Evolutionary conservation across 2,888 invertebrate genomes (phyloP).

Genomic region (Polylopha cassiicola): DNA sequence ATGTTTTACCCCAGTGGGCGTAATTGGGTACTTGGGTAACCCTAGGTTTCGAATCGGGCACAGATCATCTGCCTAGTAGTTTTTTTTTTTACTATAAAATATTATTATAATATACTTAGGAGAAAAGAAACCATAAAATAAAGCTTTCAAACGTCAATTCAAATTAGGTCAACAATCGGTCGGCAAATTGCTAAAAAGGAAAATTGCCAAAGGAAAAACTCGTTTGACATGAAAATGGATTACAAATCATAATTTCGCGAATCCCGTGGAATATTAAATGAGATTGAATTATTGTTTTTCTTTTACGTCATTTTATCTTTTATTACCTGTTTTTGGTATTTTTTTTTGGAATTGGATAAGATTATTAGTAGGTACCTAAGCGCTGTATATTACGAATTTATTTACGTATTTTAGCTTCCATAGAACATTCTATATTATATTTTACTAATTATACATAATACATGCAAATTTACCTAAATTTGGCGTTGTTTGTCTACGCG

Average conservation of each 20-base stretch:
- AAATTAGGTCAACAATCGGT: constrained; percentile 17
- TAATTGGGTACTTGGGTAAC: no score
- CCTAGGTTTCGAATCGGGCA: no score
- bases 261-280: constrained; percentile 7
- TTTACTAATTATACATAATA: no score
- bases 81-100: no score
- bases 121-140: constrained; percentile 13
- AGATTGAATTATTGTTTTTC: constrained; percentile 5
- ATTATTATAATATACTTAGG: no score
- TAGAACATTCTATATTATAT: no score
- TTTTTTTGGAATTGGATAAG: background rate
- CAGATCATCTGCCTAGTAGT: no score
- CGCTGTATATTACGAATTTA: no score
- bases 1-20: no score
- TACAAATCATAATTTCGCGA: constrained; percentile 14
- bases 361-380: background rate
- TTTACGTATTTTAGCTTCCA: no score
- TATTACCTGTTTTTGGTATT: background rate
- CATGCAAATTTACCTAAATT: no score
- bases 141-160: constrained; percentile 14
- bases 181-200: constrained; percentile 16
- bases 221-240: constrained; percentile 21
- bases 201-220: constrained; percentile 17
- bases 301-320: background rate
- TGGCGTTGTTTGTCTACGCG: no score